phyloP scores from a whole-genome alignment of 2,888 invertebrate genomes.

The Corbicula japonica region DNA sequence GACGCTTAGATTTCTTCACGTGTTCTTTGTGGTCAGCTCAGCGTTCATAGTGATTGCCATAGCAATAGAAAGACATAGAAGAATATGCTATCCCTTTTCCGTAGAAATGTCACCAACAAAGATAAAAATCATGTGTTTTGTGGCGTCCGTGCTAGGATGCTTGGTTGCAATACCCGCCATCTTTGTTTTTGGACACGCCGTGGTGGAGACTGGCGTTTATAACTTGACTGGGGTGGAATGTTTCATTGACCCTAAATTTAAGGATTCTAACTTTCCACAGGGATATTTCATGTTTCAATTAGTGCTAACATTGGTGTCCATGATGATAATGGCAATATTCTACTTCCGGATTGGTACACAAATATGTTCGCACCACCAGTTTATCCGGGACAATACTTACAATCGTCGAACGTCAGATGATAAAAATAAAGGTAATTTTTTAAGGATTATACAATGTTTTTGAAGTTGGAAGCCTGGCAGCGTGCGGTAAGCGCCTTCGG shows the following conservation, averaged over 20 bases:
- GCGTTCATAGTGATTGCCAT: conserved; percentile 76
- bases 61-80: conserved; percentile 75
- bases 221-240: conserved; percentile 76
- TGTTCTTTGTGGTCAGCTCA: conserved; percentile 73
- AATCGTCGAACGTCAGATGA: conserved; percentile 15
- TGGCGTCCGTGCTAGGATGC: conserved; percentile 67
- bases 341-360: conserved; percentile 70
- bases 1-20: conserved; percentile 68
- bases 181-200: conserved; percentile 71
- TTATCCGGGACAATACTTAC: conserved; percentile 66
- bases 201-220: conserved; percentile 65
- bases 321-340: conserved; percentile 63
- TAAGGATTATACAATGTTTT: neutral
- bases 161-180: conserved; percentile 70
- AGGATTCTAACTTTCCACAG: conserved; percentile 65
- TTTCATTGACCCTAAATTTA: conserved; percentile 67
- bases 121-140: conserved; percentile 66
- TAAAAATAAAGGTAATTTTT: conserved; percentile 22
- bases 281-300: conserved; percentile 69
- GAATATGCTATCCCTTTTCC: conserved; percentile 76
- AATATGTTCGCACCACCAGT: conserved; percentile 60
- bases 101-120: conserved; percentile 66
- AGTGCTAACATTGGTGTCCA: conserved; percentile 60
- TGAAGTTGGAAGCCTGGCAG: neutral
- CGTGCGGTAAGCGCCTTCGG: too few species aligned